phyloP scores from a whole-genome alignment of 1,140 invertebrate genomes.

The Hydropsyche tenuis region DNA sequence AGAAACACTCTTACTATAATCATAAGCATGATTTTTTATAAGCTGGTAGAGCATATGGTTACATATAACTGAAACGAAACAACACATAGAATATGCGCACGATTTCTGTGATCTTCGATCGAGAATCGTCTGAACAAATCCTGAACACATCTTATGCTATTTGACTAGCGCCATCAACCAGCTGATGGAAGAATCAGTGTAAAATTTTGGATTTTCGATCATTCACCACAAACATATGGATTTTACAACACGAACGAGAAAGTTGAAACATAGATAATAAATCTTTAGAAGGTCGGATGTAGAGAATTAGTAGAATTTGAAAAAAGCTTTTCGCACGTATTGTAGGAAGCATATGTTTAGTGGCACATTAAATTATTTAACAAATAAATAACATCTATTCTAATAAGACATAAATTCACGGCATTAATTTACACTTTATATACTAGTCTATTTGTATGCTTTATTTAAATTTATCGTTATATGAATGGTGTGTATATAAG shows the following conservation, averaged over 20 bases:
- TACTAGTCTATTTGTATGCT: constrained; percentile 1
- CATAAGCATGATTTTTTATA: too few species aligned
- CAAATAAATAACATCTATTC: constrained; percentile 23
- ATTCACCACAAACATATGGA: not conserved
- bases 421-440: constrained; percentile 3
- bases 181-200: constrained; percentile 43
- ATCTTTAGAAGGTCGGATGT: too few species aligned
- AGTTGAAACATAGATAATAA: not conserved
- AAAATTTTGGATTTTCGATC: constrained; percentile 1
- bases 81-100: too few species aligned
- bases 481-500: not conserved
- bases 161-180: constrained; percentile 40
- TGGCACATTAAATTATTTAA: not conserved
- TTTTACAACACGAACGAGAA: not conserved
- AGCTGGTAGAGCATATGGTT: too few species aligned
- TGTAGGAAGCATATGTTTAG: not conserved
- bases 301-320: too few species aligned
- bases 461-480: not conserved
- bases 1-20: too few species aligned
- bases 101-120: not conserved
- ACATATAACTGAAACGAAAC: too few species aligned
- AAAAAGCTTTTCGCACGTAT: not conserved
- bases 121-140: constrained; percentile 29
- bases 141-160: constrained; percentile 43
- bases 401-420: constrained; percentile 13